Evolutionary conservation across 2,888 invertebrate species (phyloP), one percentile per base, ranked within the genome.

Genomic region (Uropetala carovei): DNA sequence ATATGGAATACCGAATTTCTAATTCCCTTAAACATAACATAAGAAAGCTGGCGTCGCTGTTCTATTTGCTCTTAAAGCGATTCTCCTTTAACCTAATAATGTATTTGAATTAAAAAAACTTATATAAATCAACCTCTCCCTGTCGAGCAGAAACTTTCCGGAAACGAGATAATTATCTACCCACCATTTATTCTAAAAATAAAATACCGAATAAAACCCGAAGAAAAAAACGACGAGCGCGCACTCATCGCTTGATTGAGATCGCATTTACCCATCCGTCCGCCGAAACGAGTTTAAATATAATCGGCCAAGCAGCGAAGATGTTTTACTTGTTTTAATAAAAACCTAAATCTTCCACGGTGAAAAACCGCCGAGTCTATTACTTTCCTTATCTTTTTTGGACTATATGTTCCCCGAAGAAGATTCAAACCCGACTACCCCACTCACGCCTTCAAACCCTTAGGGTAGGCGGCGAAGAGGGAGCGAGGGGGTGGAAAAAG

Each of bases 361-460:
- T 30, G 89, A 64, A 89, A 64, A 89, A 43, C 89, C 60, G 68
- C 11, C 9, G 64, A 89, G 89, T 89, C 64, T 64, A 89, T 64
- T 68, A 89, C 86, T 86, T 86, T 60, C 13, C 60, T 75, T 89
- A 64, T 89, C 64, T 89, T 30, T 89, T 89, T 64, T 60, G 27
- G 64, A 64, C 64, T 43, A 89, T 14, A 59, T 86, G 7, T 58
- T 89, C 64, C 27, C 64, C n/a, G 43, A 43, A 64, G 89, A 68
- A 89, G 60, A 89, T 89, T 89, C 89, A 89, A 89, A 89, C 89
- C 89, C 89, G 30, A 64, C 43, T 56, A 10, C 59, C 60, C 27
- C 30, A 30, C 22, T 27, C 30, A 64, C 60, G 59, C 64, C 89
- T 43, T 86, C n/a, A n/a, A n/a, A n/a, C n/a, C n/a, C n/a, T n/a